Percentiles rank a stretch among this genome's conserved stretches.
Conservation (phyloP, 2,888 invertebrate genomes). For the Norana najaformis region DNA sequence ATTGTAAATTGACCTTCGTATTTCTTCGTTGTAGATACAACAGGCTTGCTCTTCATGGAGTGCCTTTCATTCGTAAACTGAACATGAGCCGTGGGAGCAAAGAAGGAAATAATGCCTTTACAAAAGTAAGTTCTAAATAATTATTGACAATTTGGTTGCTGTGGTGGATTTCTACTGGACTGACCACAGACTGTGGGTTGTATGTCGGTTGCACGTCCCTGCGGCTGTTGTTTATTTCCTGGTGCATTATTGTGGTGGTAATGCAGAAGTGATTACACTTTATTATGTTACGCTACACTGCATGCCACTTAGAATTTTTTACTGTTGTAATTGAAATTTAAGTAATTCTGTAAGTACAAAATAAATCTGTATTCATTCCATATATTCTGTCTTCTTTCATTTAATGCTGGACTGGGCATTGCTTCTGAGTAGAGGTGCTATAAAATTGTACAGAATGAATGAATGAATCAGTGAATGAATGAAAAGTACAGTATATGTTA, state of each 20-base stretch:
- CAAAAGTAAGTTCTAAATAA: conserved; percentile 55
- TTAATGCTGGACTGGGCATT: no score
- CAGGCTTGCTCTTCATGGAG: conserved; percentile 53
- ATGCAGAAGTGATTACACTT: no score
- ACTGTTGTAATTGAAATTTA: no score
- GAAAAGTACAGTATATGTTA: no score
- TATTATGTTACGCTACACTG: no score
- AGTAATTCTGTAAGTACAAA: not conserved
- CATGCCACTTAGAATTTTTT: no score
- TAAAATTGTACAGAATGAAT: not conserved
- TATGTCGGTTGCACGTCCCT: not conserved
- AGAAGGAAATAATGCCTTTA: conserved; percentile 66
- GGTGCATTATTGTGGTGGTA: not conserved
- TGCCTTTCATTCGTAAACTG: conserved; percentile 59
- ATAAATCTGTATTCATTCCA: not conserved
- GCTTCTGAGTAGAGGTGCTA: not conserved
- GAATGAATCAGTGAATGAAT: not conserved
- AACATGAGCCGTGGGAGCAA: conserved; percentile 63
- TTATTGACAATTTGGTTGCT: not conserved
- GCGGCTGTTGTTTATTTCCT: not conserved
- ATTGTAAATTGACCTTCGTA: not conserved
- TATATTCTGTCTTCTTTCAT: not conserved
- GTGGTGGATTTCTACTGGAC: not conserved
- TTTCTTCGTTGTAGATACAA: conserved; percentile 52
- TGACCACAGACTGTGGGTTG: not conserved